These are phyloP conservation scores for Rhabdomys dilectus DNA, from an alignment of 2,113 vertebrate genomes.

Conservation along the genomic window DNA sequence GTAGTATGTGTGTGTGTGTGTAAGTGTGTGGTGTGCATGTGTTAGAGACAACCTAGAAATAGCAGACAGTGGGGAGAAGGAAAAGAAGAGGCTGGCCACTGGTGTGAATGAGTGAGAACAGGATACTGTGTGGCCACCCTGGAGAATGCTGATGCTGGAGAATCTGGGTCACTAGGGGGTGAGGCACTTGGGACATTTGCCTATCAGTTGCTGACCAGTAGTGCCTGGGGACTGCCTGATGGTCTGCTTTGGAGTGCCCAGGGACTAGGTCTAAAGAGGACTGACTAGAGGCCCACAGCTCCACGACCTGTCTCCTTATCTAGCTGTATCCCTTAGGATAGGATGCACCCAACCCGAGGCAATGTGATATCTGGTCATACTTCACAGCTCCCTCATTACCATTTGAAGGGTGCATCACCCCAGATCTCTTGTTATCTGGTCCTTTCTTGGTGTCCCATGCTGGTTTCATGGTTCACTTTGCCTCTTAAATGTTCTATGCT, in stretches of 20 bases:
- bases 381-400: too few species aligned
- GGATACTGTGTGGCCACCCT: rapidly evolving
- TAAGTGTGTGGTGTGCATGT: background rate
- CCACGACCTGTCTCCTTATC: too few species aligned
- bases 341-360: too few species aligned
- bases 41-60: background rate
- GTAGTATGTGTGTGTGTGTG: background rate
- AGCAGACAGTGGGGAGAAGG: background rate
- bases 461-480: background rate
- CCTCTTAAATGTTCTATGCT: too few species aligned
- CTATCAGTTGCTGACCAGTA: background rate
- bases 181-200: rapidly evolving
- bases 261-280: background rate
- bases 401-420: background rate
- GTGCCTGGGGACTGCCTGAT: too few species aligned
- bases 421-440: background rate
- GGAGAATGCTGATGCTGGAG: too few species aligned
- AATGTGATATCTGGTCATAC: rapidly evolving
- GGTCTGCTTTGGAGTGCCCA: background rate
- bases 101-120: rapidly evolving
- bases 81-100: rapidly evolving
- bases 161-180: rapidly evolving
- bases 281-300: rapidly evolving
- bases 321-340: rapidly evolving
- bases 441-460: too few species aligned